phyloP scores from a whole-genome alignment of 2,113 vertebrate genomes.

The Rissa tridactyla region DNA sequence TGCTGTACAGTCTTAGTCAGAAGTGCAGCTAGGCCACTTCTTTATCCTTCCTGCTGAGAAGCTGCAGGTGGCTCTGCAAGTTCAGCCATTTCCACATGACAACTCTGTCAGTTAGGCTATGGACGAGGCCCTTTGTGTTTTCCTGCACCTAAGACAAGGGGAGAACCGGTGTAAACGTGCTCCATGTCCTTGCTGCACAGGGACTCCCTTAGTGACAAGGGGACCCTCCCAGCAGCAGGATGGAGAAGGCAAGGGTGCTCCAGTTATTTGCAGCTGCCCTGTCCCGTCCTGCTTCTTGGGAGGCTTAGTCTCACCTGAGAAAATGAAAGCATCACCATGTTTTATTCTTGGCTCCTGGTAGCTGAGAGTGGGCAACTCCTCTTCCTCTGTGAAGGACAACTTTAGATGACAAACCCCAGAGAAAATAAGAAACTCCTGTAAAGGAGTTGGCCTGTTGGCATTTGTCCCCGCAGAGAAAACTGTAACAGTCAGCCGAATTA shows the following conservation, averaged over 20 bases:
- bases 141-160: neutral
- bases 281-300: neutral
- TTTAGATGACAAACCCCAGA: neutral
- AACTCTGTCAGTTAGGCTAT: neutral
- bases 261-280: neutral
- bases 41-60: neutral
- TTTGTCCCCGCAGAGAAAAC: neutral
- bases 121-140: neutral
- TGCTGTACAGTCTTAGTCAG: neutral
- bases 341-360: neutral
- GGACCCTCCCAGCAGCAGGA: neutral
- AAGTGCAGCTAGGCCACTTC: neutral
- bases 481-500: neutral
- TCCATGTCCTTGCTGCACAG: neutral
- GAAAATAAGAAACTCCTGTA: neutral
- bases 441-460: neutral
- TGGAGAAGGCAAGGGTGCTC: neutral
- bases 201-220: neutral
- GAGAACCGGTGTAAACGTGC: neutral
- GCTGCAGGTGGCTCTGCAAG: neutral
- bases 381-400: neutral
- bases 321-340: neutral
- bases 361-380: neutral
- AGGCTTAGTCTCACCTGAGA: neutral
- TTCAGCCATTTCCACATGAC: neutral